Evolutionary conservation across 2,113 vertebrate species (phyloP).

Genomic region (Globicephala melas): DNA sequence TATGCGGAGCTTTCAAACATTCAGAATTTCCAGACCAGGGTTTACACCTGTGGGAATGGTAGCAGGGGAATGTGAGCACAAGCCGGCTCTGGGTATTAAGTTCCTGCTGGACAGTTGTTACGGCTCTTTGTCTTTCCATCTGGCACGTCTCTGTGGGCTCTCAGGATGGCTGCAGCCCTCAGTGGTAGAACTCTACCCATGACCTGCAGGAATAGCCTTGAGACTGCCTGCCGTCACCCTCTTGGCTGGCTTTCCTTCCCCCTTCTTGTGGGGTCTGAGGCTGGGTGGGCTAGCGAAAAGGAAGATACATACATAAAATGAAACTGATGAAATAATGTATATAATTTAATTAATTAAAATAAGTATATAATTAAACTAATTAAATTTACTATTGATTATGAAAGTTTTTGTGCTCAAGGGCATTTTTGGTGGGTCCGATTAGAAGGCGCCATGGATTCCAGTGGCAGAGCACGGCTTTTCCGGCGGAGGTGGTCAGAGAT

Average conservation of each 20-base stretch:
- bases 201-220: background rate
- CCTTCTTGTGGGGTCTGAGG: background rate
- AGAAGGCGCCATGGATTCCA: background rate
- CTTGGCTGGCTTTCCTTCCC: background rate
- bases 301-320: background rate
- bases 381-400: background rate
- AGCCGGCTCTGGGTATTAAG: background rate
- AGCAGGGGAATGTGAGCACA: background rate
- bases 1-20: background rate
- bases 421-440: background rate
- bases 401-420: background rate
- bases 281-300: background rate
- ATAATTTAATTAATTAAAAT: background rate
- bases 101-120: accelerated
- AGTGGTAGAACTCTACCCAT: accelerated
- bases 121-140: background rate
- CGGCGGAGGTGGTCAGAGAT: background rate
- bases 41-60: background rate
- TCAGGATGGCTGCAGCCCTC: too few species aligned
- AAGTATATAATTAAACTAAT: background rate
- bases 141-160: background rate
- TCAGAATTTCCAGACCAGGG: too few species aligned
- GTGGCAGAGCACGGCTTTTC: background rate
- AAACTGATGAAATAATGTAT: background rate
- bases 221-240: background rate